phyloP scores from a whole-genome alignment of 2,113 vertebrate genomes.

The Apodemus sylvaticus region DNA sequence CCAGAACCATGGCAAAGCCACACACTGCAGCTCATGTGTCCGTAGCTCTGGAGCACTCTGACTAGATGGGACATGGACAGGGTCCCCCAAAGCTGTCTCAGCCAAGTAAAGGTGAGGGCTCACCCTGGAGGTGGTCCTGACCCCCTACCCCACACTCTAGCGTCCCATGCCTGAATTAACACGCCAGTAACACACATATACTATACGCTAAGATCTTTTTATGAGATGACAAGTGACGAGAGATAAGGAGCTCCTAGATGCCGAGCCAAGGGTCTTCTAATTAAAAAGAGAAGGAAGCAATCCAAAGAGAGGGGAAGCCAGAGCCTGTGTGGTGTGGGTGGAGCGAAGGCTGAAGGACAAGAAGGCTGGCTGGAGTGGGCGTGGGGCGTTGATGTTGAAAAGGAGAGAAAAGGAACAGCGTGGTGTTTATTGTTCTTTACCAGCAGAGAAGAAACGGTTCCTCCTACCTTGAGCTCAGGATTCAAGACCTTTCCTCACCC shows the following conservation, averaged over 20 bases:
- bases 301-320: not conserved
- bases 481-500: conserved; percentile 6
- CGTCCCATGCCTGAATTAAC: not conserved
- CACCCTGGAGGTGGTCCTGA: not conserved
- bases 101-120: too few relatives aligned
- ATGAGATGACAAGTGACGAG: not conserved
- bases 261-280: not conserved
- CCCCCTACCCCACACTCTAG: not conserved
- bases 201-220: not conserved
- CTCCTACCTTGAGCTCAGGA: not conserved
- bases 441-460: conserved; percentile 6
- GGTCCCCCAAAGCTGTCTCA: not conserved
- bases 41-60: not conserved
- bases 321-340: not conserved
- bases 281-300: conserved; percentile 51
- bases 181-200: not conserved
- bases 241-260: not conserved
- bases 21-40: not conserved
- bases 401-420: not conserved
- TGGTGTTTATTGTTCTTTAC: not conserved
- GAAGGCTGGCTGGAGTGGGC: not conserved
- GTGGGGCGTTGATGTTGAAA: not conserved
- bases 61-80: not conserved
- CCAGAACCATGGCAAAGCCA: not conserved
- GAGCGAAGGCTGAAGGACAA: not conserved